Percentiles rank a stretch among this genome's conserved stretches.
Evolutionary conservation across 2,797 vertebrate species (phyloP).

Genomic region (Telmatherina bonti): DNA sequence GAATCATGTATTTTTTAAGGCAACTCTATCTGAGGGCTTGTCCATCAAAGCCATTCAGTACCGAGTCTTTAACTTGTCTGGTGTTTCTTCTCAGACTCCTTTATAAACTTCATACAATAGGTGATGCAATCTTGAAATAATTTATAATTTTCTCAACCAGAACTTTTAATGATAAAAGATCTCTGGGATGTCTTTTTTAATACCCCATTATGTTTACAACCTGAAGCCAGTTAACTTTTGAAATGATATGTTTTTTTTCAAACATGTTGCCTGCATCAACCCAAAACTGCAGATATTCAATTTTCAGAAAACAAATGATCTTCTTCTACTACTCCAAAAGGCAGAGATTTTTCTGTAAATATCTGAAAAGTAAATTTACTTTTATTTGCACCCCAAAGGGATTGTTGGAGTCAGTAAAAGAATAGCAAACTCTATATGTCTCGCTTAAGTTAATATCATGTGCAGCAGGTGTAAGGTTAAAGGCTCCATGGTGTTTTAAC

Average conservation of each 20-base stretch:
- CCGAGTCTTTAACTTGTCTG: neutral
- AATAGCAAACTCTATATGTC: neutral
- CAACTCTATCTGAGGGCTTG: neutral
- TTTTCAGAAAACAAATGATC: too few species aligned
- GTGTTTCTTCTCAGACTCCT: neutral
- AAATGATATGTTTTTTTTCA: neutral
- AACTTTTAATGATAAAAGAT: neutral
- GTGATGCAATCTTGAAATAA: neutral
- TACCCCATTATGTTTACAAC: neutral
- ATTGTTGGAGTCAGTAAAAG: conserved; percentile 1
- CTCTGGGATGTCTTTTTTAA: neutral
- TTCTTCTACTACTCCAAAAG: too few species aligned
- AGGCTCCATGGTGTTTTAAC: neutral
- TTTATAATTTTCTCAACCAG: neutral
- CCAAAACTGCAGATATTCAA: too few species aligned
- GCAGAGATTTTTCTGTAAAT: too few species aligned
- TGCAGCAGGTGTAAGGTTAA: neutral
- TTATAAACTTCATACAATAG: neutral
- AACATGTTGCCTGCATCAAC: too few species aligned
- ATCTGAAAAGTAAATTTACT: too few species aligned
- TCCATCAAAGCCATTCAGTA: neutral
- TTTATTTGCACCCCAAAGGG: too few species aligned
- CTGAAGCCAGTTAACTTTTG: neutral
- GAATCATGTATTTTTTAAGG: neutral
- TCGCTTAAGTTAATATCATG: neutral